These are phyloP conservation scores for Drosophila seguyi DNA, from an alignment of 1,140 invertebrate species.

Conservation along the genomic window DNA sequence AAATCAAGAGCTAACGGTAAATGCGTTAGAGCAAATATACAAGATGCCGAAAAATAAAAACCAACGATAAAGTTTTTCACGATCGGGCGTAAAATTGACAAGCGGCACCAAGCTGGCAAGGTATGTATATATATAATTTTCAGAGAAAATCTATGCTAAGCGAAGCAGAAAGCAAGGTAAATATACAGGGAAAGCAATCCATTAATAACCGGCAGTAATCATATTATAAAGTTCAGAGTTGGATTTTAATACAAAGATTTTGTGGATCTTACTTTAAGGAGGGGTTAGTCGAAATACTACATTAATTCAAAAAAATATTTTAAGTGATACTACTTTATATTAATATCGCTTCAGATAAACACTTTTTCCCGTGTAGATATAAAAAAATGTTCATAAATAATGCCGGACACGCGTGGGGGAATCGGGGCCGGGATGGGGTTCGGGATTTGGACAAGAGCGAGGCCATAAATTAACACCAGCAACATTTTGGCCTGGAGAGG, in stretches of 20 bases:
- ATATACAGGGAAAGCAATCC: not conserved
- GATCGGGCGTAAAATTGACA: constrained; percentile 54
- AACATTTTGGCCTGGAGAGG: constrained; percentile 27
- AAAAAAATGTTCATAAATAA: constrained; percentile 36
- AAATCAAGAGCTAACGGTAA: constrained; percentile 55
- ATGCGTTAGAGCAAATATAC: constrained; percentile 14
- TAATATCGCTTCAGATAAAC: not conserved
- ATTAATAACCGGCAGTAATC: not conserved
- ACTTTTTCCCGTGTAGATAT: not conserved
- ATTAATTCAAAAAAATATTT: not conserved
- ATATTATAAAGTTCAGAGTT: not conserved
- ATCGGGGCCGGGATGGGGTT: constrained; percentile 1
- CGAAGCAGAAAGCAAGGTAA: constrained; percentile 24
- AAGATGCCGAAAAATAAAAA: constrained; percentile 22
- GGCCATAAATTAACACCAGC: constrained; percentile 67
- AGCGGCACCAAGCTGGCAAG: constrained; percentile 47
- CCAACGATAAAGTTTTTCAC: constrained; percentile 54
- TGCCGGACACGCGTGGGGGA: not conserved
- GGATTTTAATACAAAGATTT: not conserved
- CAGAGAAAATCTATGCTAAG: constrained; percentile 24
- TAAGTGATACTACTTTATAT: not conserved
- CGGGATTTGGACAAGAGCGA: constrained; percentile 27
- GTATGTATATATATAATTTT: constrained; percentile 46
- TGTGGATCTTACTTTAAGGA: not conserved
- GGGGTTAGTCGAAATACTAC: not conserved